Percentiles rank a stretch among this genome's conserved stretches.
phyloP scores from a whole-genome alignment of 2,888 invertebrate species.

The Eudasyphora cyanicolor region DNA sequence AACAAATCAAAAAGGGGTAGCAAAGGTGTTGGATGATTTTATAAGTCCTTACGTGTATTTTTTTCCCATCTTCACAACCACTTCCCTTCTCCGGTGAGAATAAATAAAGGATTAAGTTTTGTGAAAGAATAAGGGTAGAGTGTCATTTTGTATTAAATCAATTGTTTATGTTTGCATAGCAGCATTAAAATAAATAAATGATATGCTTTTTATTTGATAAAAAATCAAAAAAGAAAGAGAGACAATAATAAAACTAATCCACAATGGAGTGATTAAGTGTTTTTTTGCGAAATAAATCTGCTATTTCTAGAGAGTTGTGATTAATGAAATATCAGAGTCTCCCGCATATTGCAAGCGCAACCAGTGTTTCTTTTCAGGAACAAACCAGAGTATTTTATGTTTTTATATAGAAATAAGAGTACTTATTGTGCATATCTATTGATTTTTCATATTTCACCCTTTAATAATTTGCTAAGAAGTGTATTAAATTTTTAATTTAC shows the following conservation, averaged over 20 bases:
- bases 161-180: conserved; percentile 14
- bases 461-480: no score
- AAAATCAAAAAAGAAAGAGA: neutral
- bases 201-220: neutral
- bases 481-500: no score
- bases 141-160: conserved; percentile 42
- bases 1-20: conserved; percentile 37
- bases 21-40: conserved; percentile 39
- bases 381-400: no score
- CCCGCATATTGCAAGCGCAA: no score
- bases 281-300: no score
- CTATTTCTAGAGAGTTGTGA: no score
- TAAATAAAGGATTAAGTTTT: conserved; percentile 52
- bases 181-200: conserved; percentile 22
- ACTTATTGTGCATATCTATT: no score
- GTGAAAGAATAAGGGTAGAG: neutral
- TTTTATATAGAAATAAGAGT: no score
- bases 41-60: conserved; percentile 9
- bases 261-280: no score
- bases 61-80: neutral
- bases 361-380: no score
- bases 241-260: neutral
- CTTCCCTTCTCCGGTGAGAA: neutral
- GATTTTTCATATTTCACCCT: no score
- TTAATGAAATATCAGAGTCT: no score